phyloP scores from a whole-genome alignment of 2,888 invertebrate species.

The Ctena decussata region DNA sequence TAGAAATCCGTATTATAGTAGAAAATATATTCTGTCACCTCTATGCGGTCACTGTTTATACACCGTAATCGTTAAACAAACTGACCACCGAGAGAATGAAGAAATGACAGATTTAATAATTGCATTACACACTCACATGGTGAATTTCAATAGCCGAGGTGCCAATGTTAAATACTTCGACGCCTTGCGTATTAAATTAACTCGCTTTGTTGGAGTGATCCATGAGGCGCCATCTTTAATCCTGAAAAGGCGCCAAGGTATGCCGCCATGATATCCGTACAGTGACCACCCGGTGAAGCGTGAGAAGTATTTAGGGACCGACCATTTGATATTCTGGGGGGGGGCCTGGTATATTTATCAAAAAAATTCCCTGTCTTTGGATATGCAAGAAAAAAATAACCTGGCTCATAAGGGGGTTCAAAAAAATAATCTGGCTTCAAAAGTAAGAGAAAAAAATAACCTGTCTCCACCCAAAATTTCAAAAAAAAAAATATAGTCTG shows the following conservation, averaged over 20 bases:
- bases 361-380: too few species aligned
- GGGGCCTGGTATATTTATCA: too few species aligned
- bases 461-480: too few species aligned
- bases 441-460: too few species aligned
- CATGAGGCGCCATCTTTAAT: constrained; percentile 5
- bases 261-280: background rate
- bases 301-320: too few species aligned
- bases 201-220: constrained; percentile 12
- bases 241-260: constrained; percentile 1
- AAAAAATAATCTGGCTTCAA: too few species aligned
- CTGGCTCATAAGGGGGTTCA: too few species aligned
- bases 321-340: too few species aligned
- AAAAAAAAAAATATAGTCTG: too few species aligned
- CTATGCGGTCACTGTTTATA: background rate
- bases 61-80: background rate
- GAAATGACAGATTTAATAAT: constrained; percentile 29
- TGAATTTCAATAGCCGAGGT: constrained; percentile 35
- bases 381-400: too few species aligned
- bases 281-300: too few species aligned
- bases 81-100: background rate
- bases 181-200: constrained; percentile 52
- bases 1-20: background rate
- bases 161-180: constrained; percentile 50
- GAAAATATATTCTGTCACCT: background rate
- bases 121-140: constrained; percentile 43